Base-by-base conservation (phyloP, 2,113 vertebrate genomes). In the Romanogobio albipinnatus region DNA sequence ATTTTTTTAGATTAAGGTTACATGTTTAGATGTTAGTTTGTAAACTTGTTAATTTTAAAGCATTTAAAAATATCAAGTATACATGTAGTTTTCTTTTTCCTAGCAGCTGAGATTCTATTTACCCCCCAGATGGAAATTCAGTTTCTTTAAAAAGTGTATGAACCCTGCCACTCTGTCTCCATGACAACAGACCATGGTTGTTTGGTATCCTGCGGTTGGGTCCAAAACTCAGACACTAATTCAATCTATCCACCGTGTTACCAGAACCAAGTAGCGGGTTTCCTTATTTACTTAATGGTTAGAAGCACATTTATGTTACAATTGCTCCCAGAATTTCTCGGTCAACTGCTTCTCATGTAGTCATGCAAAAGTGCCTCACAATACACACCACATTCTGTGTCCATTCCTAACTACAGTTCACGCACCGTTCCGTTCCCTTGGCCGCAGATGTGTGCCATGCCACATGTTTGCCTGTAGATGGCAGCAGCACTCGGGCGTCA, bases 391-490 rank as follows among this genome's bases (percentile, higher is more conserved):
- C n/a, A 36, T 19, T 74, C 9, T n/a, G 4, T 81, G 14, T 74
- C 36, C 5, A 14, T 22, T 36, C n/a, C 77, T 26, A 45, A 61
- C 43, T 62, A 19, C 61, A 33, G 39, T 81, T 76, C 24, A 74
- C 39, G 8, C 26, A 53, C 26, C 3, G 33, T 39, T 33, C 22
- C 36, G 7, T 56, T 59, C 62, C 26, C 29, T 49, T 74, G 33
- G 14, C 43, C 33, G 11, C 39, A 26, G 61, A 29, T 47, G 15
- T 51, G 24, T 29, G 56, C 15, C 76, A 73, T 74, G 79, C 29
- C 43, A 29, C 88, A 89, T 87, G 51, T 85, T 81, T 89, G 77
- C 88, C 90, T 86, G 88, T 77, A 90, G 90, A 81, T 91, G 90
- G 89, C 88, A 89, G 85, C 89, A 89, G 87, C 74, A 76, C 83